Percentiles rank a stretch among this genome's conserved stretches.
Evolutionary conservation across 1,140 invertebrate genomes (phyloP).

Genomic region (Bombus turneri): DNA sequence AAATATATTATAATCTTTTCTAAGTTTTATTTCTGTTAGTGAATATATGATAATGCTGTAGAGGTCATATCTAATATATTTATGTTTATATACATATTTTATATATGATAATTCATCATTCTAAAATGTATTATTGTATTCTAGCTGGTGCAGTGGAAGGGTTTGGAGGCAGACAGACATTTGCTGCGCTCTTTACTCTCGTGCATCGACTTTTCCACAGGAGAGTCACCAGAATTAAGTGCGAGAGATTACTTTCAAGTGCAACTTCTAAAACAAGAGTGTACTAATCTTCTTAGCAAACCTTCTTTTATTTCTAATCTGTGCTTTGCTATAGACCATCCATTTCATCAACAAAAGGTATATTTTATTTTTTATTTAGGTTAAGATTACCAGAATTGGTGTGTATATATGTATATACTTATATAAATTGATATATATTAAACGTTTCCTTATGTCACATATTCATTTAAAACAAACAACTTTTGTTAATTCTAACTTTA

Average conservation of each 20-base stretch:
- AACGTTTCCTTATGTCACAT: background rate
- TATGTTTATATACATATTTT: constrained; percentile 11
- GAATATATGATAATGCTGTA: constrained; percentile 11
- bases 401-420: background rate
- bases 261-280: constrained; percentile 90
- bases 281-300: constrained; percentile 87
- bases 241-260: constrained; percentile 85
- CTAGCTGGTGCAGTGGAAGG: constrained; percentile 91
- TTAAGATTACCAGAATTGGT: constrained; percentile 25
- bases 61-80: constrained; percentile 15
- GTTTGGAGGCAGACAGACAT: constrained; percentile 94
- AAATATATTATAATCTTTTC: constrained; percentile 1
- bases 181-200: constrained; percentile 93
- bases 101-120: constrained; percentile 13
- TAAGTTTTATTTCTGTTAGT: constrained; percentile 12
- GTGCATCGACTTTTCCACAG: constrained; percentile 85
- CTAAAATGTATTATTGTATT: constrained; percentile 33
- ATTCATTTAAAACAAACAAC: background rate
- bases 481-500: constrained; percentile 32
- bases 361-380: constrained; percentile 38
- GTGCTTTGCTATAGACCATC: constrained; percentile 91
- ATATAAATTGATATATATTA: background rate
- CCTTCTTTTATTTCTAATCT: constrained; percentile 89
- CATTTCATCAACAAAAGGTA: constrained; percentile 85
- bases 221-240: constrained; percentile 82